Percentiles rank a stretch among this genome's conserved stretches.
phyloP scores from a whole-genome alignment of 2,113 vertebrate genomes.

The Machaerirhynchus nigripectus region DNA sequence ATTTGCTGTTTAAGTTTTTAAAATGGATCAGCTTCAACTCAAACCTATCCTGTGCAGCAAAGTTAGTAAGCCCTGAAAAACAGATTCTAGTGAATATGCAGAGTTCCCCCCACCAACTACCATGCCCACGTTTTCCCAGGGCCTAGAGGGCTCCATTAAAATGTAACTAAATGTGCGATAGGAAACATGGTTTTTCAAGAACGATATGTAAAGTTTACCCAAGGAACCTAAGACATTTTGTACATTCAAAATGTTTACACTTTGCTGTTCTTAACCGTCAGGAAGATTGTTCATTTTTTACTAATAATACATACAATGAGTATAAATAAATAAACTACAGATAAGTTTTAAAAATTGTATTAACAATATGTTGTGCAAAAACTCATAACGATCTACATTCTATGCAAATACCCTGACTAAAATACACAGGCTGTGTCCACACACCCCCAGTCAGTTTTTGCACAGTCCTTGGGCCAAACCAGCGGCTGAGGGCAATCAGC shows the following conservation, averaged over 20 bases:
- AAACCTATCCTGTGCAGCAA: conserved; percentile 46
- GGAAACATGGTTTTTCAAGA: conserved; percentile 57
- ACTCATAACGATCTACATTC: conserved; percentile 77
- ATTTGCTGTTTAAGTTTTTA: not conserved
- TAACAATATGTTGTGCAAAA: conserved; percentile 78
- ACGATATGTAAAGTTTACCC: conserved; percentile 48
- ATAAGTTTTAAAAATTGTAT: conserved; percentile 74
- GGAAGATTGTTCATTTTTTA: conserved; percentile 64
- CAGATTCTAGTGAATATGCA: conserved; percentile 59
- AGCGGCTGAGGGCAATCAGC: not conserved
- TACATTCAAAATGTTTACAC: conserved; percentile 76
- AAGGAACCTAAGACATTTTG: conserved; percentile 63
- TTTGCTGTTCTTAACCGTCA: conserved; percentile 36
- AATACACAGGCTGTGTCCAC: conserved; percentile 66
- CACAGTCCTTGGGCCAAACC: conserved; percentile 22
- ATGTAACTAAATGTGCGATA: conserved; percentile 28
- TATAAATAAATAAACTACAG: conserved; percentile 81
- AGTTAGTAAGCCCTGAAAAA: conserved; percentile 67
- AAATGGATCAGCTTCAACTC: not conserved
- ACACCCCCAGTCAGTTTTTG: conserved; percentile 49
- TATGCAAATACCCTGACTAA: conserved; percentile 85
- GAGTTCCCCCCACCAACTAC: conserved; percentile 19
- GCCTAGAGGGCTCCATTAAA: conserved; percentile 40
- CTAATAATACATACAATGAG: conserved; percentile 71
- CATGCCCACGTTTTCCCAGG: conserved; percentile 24